phyloP scores from a whole-genome alignment of 2,797 vertebrate genomes.

The Tragopan temminckii region DNA sequence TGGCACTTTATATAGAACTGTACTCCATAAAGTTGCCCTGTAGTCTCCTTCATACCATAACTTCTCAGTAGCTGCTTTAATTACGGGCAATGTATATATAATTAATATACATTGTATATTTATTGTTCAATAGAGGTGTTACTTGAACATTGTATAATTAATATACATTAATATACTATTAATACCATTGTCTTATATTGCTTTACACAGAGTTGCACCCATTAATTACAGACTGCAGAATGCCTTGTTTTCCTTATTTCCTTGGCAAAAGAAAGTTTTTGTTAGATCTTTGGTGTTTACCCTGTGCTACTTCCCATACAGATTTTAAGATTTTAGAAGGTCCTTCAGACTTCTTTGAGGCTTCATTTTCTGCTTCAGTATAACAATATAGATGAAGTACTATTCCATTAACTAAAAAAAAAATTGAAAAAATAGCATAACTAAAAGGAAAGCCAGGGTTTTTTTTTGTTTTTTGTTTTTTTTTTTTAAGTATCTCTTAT shows the following conservation, averaged over 20 bases:
- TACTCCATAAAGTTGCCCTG: not conserved
- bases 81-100: not conserved
- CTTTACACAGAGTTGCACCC: not conserved
- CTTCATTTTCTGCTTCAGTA: conserved; percentile 45
- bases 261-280: conserved; percentile 8
- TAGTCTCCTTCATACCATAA: not conserved
- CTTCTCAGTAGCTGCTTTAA: not conserved
- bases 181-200: not conserved
- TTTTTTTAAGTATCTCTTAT: not conserved
- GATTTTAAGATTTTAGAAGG: conserved; percentile 5
- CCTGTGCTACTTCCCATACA: not conserved
- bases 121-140: no score
- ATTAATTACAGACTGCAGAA: conserved; percentile 24
- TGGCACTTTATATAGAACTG: not conserved
- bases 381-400: not conserved
- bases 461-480: not conserved
- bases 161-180: no score
- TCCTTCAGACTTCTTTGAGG: not conserved
- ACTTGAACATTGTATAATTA: no score
- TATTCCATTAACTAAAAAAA: conserved; percentile 18
- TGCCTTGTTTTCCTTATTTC: not conserved
- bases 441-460: not conserved
- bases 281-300: conserved; percentile 13
- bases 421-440: not conserved
- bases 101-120: no score